Evolutionary conservation across 2,888 invertebrate species (phyloP).

Genomic region (Heliconius erato): DNA sequence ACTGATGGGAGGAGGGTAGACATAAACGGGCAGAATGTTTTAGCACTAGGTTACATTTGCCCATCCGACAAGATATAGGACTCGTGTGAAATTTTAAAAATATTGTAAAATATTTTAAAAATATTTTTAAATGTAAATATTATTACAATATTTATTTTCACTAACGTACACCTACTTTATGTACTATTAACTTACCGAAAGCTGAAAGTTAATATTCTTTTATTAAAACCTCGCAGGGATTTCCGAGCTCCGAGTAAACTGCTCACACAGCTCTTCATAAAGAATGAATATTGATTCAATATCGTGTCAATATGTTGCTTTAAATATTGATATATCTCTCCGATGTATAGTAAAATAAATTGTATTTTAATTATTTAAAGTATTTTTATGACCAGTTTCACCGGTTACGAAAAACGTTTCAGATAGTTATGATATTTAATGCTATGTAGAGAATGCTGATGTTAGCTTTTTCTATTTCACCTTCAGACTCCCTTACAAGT

Average conservation of each 20-base stretch:
- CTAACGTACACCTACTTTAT: not conserved
- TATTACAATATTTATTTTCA: not conserved
- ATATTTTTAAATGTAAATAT: not conserved
- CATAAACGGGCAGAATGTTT: too few relatives aligned
- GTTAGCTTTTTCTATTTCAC: too few relatives aligned
- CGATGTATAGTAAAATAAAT: not conserved
- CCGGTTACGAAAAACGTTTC: too few relatives aligned
- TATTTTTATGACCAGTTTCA: not conserved
- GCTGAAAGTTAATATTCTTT: slow-evolving; percentile 9
- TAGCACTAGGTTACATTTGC: too few relatives aligned
- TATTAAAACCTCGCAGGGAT: slow-evolving; percentile 12
- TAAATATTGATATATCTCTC: not conserved
- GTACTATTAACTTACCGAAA: not conserved
- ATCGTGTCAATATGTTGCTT: slow-evolving; percentile 10
- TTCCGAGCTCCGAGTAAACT: slow-evolving; percentile 4
- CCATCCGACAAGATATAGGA: too few relatives aligned
- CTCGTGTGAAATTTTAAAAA: too few relatives aligned
- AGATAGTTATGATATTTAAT: too few relatives aligned
- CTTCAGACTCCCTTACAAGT: too few relatives aligned
- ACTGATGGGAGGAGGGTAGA: too few relatives aligned
- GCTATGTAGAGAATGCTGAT: too few relatives aligned
- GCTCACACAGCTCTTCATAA: not conserved
- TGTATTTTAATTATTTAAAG: not conserved
- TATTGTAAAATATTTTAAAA: not conserved
- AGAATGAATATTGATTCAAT: slow-evolving; percentile 15